phyloP scores from a whole-genome alignment of 2,113 vertebrate species.

The Pavo muticus region DNA sequence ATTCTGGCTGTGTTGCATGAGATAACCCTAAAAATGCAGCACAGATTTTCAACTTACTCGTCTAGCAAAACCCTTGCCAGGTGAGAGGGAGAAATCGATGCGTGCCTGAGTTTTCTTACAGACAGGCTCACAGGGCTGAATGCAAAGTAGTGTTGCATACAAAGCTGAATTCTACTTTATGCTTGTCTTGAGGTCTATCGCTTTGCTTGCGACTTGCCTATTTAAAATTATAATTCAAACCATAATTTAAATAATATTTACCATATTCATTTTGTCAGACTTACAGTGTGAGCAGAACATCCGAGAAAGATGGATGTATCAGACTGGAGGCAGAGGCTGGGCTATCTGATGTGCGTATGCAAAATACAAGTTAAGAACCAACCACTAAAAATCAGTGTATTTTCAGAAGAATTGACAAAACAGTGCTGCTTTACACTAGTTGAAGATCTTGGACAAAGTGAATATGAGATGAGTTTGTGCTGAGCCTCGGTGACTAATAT shows the following conservation, averaged over 20 bases:
- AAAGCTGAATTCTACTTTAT: neutral
- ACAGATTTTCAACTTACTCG: slow-evolving; percentile 46
- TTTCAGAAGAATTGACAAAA: neutral
- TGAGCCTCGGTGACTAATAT: neutral
- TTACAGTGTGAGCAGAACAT: neutral
- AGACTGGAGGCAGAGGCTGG: neutral
- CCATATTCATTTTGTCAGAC: neutral
- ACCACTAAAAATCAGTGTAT: neutral
- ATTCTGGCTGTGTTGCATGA: slow-evolving; percentile 43
- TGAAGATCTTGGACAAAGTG: neutral
- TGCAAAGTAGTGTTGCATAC: neutral
- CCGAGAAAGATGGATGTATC: neutral
- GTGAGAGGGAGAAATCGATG: slow-evolving; percentile 23
- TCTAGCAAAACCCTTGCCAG: slow-evolving; percentile 52
- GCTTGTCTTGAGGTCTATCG: neutral
- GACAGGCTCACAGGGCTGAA: neutral
- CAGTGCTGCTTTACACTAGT: neutral
- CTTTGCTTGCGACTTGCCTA: neutral
- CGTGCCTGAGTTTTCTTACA: neutral
- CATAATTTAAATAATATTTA: neutral
- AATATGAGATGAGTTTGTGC: slow-evolving; percentile 21
- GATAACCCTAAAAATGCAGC: slow-evolving; percentile 53
- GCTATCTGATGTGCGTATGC: neutral
- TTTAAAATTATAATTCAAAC: slow-evolving; percentile 27
- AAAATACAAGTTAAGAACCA: neutral